phyloP scores from a whole-genome alignment of 2,888 invertebrate genomes.

The Hipparchia semele region DNA sequence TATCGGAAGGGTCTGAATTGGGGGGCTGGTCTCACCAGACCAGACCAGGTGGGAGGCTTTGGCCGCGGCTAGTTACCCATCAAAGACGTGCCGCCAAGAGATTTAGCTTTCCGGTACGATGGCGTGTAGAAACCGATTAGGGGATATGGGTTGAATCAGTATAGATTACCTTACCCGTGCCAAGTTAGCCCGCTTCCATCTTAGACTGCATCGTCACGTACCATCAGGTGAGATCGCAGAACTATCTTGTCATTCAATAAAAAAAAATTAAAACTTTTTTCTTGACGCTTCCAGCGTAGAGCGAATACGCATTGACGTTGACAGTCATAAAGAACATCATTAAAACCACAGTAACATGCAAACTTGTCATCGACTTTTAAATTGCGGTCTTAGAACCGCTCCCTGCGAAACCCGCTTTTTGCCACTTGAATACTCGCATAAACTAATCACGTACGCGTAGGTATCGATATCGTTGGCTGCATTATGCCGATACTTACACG shows the following conservation, averaged over 20 bases:
- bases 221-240: too few species aligned
- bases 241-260: too few species aligned
- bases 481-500: conserved; percentile 53
- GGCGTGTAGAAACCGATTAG: not conserved
- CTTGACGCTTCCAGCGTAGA: too few species aligned
- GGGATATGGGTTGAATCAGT: not conserved
- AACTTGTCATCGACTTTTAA: not conserved
- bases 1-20: too few species aligned
- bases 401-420: conserved; percentile 1
- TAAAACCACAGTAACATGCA: not conserved
- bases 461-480: conserved; percentile 40
- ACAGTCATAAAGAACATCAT: too few species aligned
- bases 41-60: not conserved
- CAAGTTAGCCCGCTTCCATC: not conserved
- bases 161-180: too few species aligned
- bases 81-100: not conserved
- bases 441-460: conserved; percentile 47
- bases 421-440: conserved; percentile 21
- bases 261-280: too few species aligned
- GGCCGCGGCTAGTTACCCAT: not conserved
- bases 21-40: too few species aligned
- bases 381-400: not conserved
- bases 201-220: not conserved
- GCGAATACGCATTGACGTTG: too few species aligned
- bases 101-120: not conserved